Percentiles rank a stretch among this genome's conserved stretches.
Conservation (phyloP, 2,797 vertebrate species). For the Silurus lanzhouensis region DNA sequence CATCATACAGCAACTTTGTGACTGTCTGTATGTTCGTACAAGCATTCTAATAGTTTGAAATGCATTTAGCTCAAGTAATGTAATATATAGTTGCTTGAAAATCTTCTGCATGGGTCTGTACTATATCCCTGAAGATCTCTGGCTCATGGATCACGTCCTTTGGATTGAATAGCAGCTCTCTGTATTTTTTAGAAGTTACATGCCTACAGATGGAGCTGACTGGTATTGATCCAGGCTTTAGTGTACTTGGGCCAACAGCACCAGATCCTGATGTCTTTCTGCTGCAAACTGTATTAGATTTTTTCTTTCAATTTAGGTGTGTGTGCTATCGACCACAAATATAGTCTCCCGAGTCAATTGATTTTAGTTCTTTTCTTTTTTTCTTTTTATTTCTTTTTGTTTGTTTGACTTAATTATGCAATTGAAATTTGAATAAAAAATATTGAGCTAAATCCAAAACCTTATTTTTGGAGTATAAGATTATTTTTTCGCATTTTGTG, state of each 20-base stretch:
- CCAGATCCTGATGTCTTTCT: constrained; percentile 16
- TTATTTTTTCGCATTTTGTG: not conserved
- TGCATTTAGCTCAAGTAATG: not conserved
- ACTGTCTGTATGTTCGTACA: not conserved
- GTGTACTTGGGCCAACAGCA: not conserved
- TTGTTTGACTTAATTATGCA: not conserved
- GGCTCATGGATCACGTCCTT: not conserved
- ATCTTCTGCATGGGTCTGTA: not conserved
- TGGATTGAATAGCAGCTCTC: not conserved
- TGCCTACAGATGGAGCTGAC: not conserved
- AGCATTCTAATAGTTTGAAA: not conserved
- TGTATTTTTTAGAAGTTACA: constrained; percentile 5
- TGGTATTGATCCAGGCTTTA: not conserved
- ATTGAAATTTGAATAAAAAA: not conserved
- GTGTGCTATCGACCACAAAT: not conserved
- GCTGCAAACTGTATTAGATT: constrained; percentile 3
- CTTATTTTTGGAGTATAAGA: no score
- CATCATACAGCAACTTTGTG: not conserved
- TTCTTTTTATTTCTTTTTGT: not conserved
- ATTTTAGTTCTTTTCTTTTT: not conserved
- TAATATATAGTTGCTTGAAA: no score
- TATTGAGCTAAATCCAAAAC: not conserved
- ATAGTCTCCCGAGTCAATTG: not conserved
- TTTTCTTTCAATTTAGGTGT: not conserved
- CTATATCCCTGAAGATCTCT: constrained; percentile 25